These are phyloP conservation scores for Barbus barbus DNA, from an alignment of 2,113 vertebrate genomes.

Conservation along the genomic window DNA sequence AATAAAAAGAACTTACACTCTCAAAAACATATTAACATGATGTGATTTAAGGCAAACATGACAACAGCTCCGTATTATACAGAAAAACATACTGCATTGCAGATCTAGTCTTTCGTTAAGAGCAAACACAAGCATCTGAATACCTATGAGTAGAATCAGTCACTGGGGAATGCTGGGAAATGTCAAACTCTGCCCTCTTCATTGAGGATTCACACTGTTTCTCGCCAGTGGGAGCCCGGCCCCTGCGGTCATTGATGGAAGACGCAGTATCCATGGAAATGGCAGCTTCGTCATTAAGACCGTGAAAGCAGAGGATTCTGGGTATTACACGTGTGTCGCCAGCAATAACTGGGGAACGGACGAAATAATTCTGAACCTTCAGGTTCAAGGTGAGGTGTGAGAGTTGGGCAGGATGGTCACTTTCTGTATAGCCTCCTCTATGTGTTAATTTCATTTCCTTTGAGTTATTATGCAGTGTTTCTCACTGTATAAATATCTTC, in stretches of 20 bases:
- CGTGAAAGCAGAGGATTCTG: conserved; percentile 96
- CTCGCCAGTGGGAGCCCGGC: conserved; percentile 90
- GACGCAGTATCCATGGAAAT: conserved; percentile 91
- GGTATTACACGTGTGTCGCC: conserved; percentile 94
- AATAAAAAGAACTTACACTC: neutral
- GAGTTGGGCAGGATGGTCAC: neutral
- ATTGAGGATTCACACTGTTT: conserved; percentile 30
- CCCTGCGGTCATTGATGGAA: conserved; percentile 90
- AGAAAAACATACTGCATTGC: neutral
- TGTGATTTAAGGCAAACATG: neutral
- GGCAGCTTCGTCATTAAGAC: conserved; percentile 96
- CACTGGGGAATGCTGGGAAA: conserved; percentile 9
- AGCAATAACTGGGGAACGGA: conserved; percentile 97
- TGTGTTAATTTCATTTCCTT: neutral
- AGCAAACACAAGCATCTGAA: conserved; percentile 13
- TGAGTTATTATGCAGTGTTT: neutral
- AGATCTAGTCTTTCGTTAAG: neutral
- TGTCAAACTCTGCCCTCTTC: conserved; percentile 25
- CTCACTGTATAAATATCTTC: conserved; percentile 30
- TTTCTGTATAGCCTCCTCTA: neutral
- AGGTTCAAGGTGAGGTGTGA: conserved; percentile 89
- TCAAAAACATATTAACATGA: neutral
- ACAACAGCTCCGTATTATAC: neutral
- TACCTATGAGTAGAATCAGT: conserved; percentile 8
- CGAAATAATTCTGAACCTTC: conserved; percentile 92